Percentiles rank a stretch among this genome's conserved stretches.
Conservation (phyloP, 2,113 vertebrate species). For the Chaetorhynchus papuensis region DNA sequence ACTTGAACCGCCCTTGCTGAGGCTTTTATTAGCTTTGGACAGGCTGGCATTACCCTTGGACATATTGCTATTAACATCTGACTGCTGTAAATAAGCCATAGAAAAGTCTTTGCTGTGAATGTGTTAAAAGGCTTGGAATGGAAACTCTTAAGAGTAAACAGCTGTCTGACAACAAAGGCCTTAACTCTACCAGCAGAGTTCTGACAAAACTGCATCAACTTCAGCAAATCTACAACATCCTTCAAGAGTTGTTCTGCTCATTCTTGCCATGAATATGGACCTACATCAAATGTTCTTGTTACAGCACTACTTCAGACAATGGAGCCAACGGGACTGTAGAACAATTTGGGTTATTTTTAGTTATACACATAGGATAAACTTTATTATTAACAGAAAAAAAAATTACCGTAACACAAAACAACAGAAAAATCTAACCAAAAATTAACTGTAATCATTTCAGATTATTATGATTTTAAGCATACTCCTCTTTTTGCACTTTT, state of each 20-base stretch:
- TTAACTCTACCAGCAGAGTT: neutral
- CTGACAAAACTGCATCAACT: neutral
- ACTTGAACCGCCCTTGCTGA: slow-evolving; percentile 69
- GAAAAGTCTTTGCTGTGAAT: slow-evolving; percentile 17
- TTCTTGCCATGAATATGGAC: neutral
- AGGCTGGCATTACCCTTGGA: slow-evolving; percentile 54
- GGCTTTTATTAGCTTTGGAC: slow-evolving; percentile 69
- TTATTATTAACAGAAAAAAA: neutral
- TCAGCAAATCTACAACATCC: neutral
- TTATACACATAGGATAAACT: neutral
- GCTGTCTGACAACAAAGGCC: neutral
- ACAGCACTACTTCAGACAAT: neutral
- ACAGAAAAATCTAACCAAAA: neutral
- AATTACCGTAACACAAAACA: neutral
- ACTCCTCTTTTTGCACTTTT: neutral
- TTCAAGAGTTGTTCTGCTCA: neutral
- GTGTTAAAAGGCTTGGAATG: neutral
- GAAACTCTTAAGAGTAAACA: neutral
- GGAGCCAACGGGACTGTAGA: neutral
- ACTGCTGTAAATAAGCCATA: slow-evolving; percentile 70
- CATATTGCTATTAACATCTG: slow-evolving; percentile 65
- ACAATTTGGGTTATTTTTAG: neutral
- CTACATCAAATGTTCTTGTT: neutral
- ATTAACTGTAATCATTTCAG: neutral
- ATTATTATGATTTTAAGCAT: neutral